Conservation (phyloP, 92 coral and sea anemone genomes). For the Anthopleura xanthogrammica region DNA sequence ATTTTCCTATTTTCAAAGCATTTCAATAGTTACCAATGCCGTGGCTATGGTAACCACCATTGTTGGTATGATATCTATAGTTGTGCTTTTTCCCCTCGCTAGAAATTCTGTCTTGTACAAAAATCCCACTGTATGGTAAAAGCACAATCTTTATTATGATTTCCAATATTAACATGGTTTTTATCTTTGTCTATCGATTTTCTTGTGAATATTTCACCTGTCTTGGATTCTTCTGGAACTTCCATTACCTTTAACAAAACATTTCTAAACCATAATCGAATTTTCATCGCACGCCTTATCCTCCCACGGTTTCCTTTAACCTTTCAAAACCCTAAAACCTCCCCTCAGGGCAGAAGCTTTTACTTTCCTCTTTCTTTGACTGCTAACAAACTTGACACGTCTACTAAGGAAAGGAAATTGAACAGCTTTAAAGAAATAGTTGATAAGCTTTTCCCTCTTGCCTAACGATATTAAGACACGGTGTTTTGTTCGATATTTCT, state of each 20-base stretch:
- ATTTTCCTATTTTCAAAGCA: too few species aligned
- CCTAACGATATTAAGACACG: neutral
- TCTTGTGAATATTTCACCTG: neutral
- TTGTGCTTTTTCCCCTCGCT: too few species aligned
- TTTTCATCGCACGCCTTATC: neutral
- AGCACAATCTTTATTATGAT: too few species aligned
- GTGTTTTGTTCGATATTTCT: neutral
- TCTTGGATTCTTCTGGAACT: neutral
- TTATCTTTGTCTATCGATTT: too few species aligned
- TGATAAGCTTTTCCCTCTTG: neutral
- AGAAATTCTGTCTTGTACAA: too few species aligned
- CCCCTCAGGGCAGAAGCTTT: neutral
- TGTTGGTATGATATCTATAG: too few species aligned
- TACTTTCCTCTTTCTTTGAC: neutral
- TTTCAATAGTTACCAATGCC: too few species aligned
- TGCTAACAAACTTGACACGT: neutral
- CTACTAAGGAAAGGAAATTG: neutral
- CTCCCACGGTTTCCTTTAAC: neutral
- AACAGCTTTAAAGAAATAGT: neutral
- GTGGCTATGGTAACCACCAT: too few species aligned
- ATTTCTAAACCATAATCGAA: neutral
- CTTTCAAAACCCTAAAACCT: neutral
- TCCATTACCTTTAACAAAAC: neutral
- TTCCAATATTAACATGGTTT: too few species aligned
- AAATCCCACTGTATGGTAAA: too few species aligned